phyloP scores from a whole-genome alignment of 2,113 vertebrate species.

The Speoplatyrhinus poulsoni region DNA sequence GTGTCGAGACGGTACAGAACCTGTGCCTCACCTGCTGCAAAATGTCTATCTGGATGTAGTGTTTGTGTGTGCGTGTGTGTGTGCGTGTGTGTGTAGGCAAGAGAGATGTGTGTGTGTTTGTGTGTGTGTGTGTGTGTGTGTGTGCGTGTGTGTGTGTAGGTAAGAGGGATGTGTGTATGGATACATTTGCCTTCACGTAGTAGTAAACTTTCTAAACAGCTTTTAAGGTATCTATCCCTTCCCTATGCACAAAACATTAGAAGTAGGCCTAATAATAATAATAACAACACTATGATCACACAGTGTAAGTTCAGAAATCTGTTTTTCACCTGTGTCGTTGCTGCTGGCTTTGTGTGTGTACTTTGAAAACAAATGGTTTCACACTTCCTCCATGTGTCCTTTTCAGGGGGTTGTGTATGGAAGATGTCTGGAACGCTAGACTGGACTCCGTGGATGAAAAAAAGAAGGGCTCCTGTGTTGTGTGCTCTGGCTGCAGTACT shows the following conservation, averaged over 20 bases:
- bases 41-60: neutral
- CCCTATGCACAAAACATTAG: no score
- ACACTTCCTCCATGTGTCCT: slow-evolving; percentile 12
- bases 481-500: slow-evolving; percentile 70
- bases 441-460: slow-evolving; percentile 75
- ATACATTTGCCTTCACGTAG: neutral
- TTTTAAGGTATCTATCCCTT: neutral
- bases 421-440: slow-evolving; percentile 75
- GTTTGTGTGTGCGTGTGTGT: slow-evolving; percentile 19
- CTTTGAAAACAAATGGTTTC: slow-evolving; percentile 5
- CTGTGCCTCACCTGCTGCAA: slow-evolving; percentile 28
- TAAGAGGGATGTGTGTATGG: slow-evolving; percentile 8
- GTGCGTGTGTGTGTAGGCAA: slow-evolving; percentile 7
- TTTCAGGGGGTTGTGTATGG: slow-evolving; percentile 74
- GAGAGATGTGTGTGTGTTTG: neutral
- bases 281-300: no score
- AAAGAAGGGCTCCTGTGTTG: slow-evolving; percentile 66
- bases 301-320: no score
- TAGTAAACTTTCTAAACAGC: neutral
- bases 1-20: slow-evolving; percentile 51
- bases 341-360: neutral
- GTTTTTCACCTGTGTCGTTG: neutral
- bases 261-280: no score
- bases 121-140: slow-evolving; percentile 1
- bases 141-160: neutral